Conservation (phyloP, 1,140 invertebrate genomes). For the Panagrolaimus sp. region DNA sequence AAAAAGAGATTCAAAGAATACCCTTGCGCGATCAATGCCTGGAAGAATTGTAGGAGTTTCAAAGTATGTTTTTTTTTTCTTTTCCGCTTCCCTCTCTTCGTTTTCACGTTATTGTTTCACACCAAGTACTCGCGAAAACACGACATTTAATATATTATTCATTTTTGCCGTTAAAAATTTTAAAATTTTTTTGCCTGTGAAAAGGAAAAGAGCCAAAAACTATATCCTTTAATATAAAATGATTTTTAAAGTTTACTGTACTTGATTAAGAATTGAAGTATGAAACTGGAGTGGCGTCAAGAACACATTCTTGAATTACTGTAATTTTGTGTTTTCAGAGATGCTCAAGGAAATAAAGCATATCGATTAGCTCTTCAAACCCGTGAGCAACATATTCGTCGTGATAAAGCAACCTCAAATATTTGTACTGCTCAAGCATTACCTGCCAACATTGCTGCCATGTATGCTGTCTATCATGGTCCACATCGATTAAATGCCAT, state of each 20-base stretch:
- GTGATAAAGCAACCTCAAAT: conserved; percentile 97
- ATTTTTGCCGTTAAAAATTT: too few species aligned
- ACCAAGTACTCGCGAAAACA: too few species aligned
- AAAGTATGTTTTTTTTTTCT: conserved; percentile 37
- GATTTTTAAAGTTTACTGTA: too few species aligned
- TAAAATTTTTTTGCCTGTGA: too few species aligned
- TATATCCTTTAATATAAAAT: conserved; percentile 3
- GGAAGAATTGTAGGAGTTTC: conserved; percentile 95
- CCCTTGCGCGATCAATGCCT: conserved; percentile 83
- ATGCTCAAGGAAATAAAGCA: conserved; percentile 78
- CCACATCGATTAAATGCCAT: conserved; percentile 66
- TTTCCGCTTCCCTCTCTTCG: too few species aligned
- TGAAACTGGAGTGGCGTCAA: background rate
- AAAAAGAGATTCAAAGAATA: conserved; percentile 64
- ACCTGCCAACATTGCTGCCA: conserved; percentile 86
- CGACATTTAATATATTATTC: too few species aligned
- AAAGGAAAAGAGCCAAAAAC: background rate
- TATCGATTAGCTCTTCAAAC: conserved; percentile 92
- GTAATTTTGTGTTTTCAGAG: conserved; percentile 65
- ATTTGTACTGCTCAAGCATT: conserved; percentile 98
- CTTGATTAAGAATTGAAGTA: background rate
- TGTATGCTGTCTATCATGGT: conserved; percentile 67
- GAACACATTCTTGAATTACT: conserved; percentile 26
- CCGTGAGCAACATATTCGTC: conserved; percentile 91
- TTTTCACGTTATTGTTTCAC: too few species aligned